These are phyloP conservation scores for Phalacrocorax carbo DNA, from an alignment of 2,113 vertebrate species.

Conservation along the genomic window DNA sequence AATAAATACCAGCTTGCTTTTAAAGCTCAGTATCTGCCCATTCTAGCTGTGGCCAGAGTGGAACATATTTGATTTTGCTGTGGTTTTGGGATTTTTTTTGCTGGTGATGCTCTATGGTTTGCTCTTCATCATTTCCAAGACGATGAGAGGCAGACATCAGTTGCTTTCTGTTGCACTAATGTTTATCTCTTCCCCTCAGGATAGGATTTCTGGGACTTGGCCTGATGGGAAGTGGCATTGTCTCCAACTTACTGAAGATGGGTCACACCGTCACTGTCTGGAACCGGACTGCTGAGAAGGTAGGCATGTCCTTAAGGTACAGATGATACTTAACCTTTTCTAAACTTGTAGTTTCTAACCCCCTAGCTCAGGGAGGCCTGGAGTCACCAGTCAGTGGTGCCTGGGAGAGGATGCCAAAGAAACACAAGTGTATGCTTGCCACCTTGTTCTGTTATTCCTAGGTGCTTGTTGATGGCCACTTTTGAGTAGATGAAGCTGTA, in stretches of 20 bases:
- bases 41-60: background rate
- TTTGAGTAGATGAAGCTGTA: background rate
- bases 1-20: background rate
- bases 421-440: background rate
- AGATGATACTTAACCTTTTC: background rate
- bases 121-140: background rate
- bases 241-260: constrained; percentile 98
- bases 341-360: background rate
- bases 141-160: background rate
- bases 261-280: constrained; percentile 97
- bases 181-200: constrained; percentile 69
- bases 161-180: background rate
- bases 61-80: background rate
- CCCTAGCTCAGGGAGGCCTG: background rate
- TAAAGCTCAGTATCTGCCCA: background rate
- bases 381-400: background rate
- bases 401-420: background rate
- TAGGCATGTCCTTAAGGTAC: constrained; percentile 49
- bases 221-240: constrained; percentile 96
- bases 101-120: background rate
- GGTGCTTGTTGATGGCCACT: background rate
- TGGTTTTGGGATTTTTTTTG: background rate
- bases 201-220: constrained; percentile 98
- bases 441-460: background rate
- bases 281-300: constrained; percentile 98